phyloP scores from a whole-genome alignment of 2,797 vertebrate species.

The Perodicticus potto region DNA sequence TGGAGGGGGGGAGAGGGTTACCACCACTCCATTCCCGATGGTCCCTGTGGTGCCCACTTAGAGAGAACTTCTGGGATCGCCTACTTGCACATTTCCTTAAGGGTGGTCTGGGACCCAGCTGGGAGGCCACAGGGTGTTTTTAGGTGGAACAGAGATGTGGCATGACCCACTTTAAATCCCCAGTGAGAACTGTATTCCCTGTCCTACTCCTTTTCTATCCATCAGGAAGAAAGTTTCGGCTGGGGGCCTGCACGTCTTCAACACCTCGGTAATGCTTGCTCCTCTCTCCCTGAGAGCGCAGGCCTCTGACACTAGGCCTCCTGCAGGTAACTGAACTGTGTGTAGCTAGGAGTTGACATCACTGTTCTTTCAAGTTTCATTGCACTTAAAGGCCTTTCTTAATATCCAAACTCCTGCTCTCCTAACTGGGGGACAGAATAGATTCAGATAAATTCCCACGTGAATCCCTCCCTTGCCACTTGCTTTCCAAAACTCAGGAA shows the following conservation, averaged over 20 bases:
- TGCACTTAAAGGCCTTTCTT: neutral
- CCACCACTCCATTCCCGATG: fast-evolving
- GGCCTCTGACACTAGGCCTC: neutral
- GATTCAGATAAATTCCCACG: neutral
- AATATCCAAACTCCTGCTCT: neutral
- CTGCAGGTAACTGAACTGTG: neutral
- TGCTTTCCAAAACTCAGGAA: neutral
- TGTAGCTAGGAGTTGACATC: fast-evolving
- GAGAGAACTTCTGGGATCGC: neutral
- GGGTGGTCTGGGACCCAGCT: neutral
- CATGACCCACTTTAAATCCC: too few relatives aligned
- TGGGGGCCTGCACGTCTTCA: neutral
- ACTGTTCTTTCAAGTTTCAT: neutral
- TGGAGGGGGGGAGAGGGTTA: neutral
- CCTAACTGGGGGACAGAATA: neutral
- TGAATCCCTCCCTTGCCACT: neutral
- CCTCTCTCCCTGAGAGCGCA: neutral
- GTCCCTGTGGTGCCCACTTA: neutral
- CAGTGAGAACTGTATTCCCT: neutral
- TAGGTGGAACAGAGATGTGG: neutral
- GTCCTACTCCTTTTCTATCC: neutral
- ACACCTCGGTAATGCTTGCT: neutral
- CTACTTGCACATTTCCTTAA: neutral
- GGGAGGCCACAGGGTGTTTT: neutral
- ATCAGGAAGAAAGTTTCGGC: neutral